These are phyloP conservation scores for Hirtodrosophila trivittata DNA, from an alignment of 2,888 invertebrate species.

Conservation along the genomic window DNA sequence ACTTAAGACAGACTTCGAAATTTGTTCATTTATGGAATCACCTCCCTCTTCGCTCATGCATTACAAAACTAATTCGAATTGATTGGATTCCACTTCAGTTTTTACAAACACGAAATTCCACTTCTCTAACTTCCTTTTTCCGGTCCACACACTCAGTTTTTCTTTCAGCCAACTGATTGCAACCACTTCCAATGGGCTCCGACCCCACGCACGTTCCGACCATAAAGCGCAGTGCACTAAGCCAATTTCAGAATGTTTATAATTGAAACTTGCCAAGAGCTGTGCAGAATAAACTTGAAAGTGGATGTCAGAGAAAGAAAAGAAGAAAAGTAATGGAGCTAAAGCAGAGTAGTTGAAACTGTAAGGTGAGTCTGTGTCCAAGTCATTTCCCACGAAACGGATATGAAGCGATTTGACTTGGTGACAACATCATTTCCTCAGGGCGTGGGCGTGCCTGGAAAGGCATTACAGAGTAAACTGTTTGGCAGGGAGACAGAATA, in stretches of 20 bases:
- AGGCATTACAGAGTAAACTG: conserved; percentile 20
- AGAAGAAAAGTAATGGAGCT: conserved; percentile 8
- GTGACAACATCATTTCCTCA: conserved; percentile 69
- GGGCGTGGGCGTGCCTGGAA: conserved; percentile 8
- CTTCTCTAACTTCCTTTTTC: neutral
- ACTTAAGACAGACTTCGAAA: too few relatives aligned
- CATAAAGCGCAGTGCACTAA: conserved; percentile 54
- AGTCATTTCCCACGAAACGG: conserved; percentile 51
- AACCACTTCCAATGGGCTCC: conserved; percentile 41
- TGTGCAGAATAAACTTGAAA: conserved; percentile 4
- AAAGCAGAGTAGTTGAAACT: conserved; percentile 18
- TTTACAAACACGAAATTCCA: neutral
- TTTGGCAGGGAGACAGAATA: conserved; percentile 23
- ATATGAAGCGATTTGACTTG: conserved; percentile 65
- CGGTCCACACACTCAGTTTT: neutral
- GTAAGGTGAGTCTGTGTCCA: conserved; percentile 27
- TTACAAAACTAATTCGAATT: conserved; percentile 2
- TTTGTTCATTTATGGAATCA: too few relatives aligned
- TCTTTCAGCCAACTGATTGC: conserved; percentile 21
- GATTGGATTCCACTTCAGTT: conserved; percentile 12
- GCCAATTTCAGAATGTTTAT: conserved; percentile 65
- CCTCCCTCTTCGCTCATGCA: conserved; percentile 2
- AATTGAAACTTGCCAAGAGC: conserved; percentile 52
- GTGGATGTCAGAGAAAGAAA: conserved; percentile 7
- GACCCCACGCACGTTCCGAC: conserved; percentile 52